These are phyloP conservation scores for Linepithema humile DNA, from an alignment of 1,140 invertebrate species.

Conservation along the genomic window DNA sequence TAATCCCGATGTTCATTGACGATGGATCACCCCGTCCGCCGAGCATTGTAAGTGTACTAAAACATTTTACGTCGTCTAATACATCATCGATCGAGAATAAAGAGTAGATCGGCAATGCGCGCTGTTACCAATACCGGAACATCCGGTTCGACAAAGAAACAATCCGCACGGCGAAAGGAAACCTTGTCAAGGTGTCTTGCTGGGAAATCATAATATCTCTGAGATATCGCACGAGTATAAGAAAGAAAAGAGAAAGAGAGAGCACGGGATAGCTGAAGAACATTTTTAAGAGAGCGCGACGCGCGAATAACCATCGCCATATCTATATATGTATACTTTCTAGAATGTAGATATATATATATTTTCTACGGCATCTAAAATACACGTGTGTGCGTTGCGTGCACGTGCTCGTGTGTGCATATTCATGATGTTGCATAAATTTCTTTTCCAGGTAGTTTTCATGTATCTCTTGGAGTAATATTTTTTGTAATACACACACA, in stretches of 20 bases:
- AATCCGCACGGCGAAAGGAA: not conserved
- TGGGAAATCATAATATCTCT: not conserved
- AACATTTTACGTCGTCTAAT: slow-evolving; percentile 69
- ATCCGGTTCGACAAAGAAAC: slow-evolving; percentile 28
- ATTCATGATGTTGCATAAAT: not conserved
- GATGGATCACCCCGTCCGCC: slow-evolving; percentile 73
- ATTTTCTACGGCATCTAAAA: too few relatives aligned
- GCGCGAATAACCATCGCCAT: not conserved
- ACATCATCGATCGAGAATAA: slow-evolving; percentile 70
- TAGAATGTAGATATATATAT: not conserved
- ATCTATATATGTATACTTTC: not conserved
- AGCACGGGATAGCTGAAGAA: not conserved
- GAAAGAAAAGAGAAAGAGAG: not conserved
- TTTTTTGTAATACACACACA: not conserved
- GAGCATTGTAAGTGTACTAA: slow-evolving; percentile 70
- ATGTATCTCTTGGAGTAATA: not conserved
- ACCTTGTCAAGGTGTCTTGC: not conserved
- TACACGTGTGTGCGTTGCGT: too few relatives aligned
- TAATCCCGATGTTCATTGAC: slow-evolving; percentile 81
- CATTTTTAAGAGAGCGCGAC: too few relatives aligned
- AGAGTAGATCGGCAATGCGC: slow-evolving; percentile 54
- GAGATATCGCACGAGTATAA: not conserved
- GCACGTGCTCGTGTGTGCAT: too few relatives aligned
- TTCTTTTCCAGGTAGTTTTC: not conserved
- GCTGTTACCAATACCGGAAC: slow-evolving; percentile 46